Base-by-base conservation (phyloP, 1,140 invertebrate species). In the Venustaconcha ellipsiformis region DNA sequence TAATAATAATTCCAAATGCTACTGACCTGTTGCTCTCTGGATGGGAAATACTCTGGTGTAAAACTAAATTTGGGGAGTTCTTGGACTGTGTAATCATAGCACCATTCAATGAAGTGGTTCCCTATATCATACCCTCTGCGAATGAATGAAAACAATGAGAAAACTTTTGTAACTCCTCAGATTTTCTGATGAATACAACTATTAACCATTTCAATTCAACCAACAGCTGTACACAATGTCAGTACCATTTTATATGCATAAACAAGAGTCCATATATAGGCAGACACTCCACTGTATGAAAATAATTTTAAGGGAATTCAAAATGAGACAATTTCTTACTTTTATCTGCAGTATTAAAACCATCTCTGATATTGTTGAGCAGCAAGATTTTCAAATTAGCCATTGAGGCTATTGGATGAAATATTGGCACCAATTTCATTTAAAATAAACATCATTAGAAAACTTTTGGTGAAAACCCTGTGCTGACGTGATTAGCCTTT, bases 61-160 rank as follows among this genome's bases (percentile, higher is more conserved):
- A 94, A 93, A 67, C 91, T 92, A 85, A 94, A 99, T 89, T 94
- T 95, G 3, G 97, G 97, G 86, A 93, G 92, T 64, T 94, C 92
- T 0, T 92, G 88, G 70, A 93, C 92, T 0, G 93, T 95, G 88
- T 99, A 99, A 86, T 98, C 95, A 88, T 96, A 97, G 13, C 93
- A 93, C 96, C 96, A 99, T 90, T 99, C 97, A 78, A 95, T 93
- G 88, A 99, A 98, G 87, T 99, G 97, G 90, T 99, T 99, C 5
- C 96, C 97, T 72, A 99, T 91, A 90, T 99, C 97, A 91, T 97
- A 99, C 1, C 95, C 96, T 77, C 97, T 91, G 83, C 76, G 74
- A 60, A 76, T 79, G 15, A 70, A 67, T 57, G 37, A 67, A n/a
- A n/a, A 74, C 15, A 23, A 26, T 55, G 56, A 48, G 18, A 20